Percentiles rank a stretch among this genome's conserved stretches.
Evolutionary conservation across 2,797 vertebrate genomes (phyloP).

Genomic region (Gymnothorax reevesii): DNA sequence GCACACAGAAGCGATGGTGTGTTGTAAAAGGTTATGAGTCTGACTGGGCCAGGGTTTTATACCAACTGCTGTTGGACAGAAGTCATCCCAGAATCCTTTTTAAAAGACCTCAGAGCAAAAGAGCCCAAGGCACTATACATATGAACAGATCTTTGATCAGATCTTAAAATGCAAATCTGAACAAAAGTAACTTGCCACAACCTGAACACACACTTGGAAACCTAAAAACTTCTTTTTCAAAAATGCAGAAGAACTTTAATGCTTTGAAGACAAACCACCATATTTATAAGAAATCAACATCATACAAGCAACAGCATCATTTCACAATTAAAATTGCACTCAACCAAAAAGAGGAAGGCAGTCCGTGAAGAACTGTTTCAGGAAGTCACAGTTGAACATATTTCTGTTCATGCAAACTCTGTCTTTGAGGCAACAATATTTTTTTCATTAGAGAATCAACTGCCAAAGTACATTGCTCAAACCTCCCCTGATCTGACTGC

Average conservation of each 20-base stretch:
- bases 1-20: too few relatives aligned
- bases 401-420: background rate
- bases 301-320: background rate
- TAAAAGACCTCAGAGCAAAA: background rate
- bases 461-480: background rate
- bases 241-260: background rate
- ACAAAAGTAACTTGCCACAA: background rate
- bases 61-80: background rate
- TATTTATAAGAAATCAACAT: background rate
- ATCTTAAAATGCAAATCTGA: background rate
- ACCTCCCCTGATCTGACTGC: background rate
- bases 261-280: background rate
- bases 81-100: background rate
- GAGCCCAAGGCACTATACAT: background rate
- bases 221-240: background rate
- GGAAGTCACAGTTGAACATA: background rate
- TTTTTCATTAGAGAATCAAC: background rate
- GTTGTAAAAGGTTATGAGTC: background rate
- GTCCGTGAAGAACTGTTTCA: background rate
- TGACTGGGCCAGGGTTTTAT: background rate
- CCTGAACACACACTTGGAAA: background rate
- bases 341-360: background rate
- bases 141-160: background rate
- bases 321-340: background rate
- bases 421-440: background rate